Conservation (phyloP, 2,888 invertebrate genomes). For the Lycaena phlaeas region DNA sequence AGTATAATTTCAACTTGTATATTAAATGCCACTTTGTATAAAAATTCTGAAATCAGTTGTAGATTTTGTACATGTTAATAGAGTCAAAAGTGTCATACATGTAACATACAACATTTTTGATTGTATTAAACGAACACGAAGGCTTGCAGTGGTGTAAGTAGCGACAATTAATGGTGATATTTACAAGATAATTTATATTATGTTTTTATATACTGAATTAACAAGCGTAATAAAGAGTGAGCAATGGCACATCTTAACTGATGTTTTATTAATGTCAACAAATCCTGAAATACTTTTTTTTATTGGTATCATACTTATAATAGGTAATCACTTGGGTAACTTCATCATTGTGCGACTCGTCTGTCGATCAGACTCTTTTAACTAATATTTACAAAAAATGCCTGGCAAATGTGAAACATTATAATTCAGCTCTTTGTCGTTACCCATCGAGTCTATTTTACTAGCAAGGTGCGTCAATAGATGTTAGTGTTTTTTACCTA, state of each 20-base stretch:
- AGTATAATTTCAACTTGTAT: conserved; percentile 6
- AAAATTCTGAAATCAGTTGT: conserved; percentile 10
- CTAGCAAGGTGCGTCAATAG: no score
- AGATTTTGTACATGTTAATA: conserved; percentile 10
- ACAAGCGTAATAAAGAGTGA: conserved; percentile 72
- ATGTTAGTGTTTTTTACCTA: no score
- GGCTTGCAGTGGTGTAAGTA: conserved; percentile 33
- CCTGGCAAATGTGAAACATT: no score
- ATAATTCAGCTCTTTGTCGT: no score
- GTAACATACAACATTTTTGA: neutral
- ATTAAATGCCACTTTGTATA: conserved; percentile 12
- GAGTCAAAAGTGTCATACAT: neutral
- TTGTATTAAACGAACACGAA: conserved; percentile 4
- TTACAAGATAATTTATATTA: conserved; percentile 66
- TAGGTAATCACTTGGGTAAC: no score
- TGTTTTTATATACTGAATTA: conserved; percentile 68
- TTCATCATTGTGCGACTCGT: no score
- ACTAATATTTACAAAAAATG: no score
- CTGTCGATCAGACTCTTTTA: no score
- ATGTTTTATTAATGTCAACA: conserved; percentile 39
- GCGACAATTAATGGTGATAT: conserved; percentile 57
- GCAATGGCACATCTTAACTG: conserved; percentile 62
- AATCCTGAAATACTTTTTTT: no score
- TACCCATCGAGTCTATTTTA: no score
- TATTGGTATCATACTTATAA: no score